phyloP scores from a whole-genome alignment of 2,888 invertebrate genomes.

The Philhelius pedissequus region DNA sequence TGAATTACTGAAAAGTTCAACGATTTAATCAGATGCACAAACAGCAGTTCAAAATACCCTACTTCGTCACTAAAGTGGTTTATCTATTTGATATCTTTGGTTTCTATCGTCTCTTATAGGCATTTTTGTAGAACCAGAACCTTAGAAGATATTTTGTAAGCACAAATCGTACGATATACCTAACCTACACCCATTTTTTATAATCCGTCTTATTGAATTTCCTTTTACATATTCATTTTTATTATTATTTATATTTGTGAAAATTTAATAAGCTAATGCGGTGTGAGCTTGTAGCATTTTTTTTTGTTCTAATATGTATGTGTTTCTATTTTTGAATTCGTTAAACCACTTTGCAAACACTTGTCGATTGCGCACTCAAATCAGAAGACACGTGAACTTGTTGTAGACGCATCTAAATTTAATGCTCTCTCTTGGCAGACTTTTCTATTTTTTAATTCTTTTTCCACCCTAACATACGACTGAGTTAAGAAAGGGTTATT shows the following conservation, averaged over 20 bases:
- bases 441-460: background rate
- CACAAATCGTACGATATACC: no score
- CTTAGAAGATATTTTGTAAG: background rate
- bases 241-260: background rate
- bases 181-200: background rate
- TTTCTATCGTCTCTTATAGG: background rate
- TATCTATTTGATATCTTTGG: no score
- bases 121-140: background rate
- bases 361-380: constrained; percentile 1
- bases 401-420: background rate
- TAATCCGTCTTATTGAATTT: background rate
- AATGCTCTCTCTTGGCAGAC: background rate
- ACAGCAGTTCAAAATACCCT: background rate
- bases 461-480: background rate
- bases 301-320: background rate
- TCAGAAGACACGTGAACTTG: background rate
- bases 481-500: constrained; percentile 9
- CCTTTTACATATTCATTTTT: background rate
- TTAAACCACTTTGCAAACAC: background rate
- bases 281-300: background rate
- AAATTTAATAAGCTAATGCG: background rate
- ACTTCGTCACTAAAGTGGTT: background rate
- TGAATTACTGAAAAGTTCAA: background rate
- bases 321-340: background rate
- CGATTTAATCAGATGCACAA: background rate